Conservation (phyloP, 2,113 vertebrate species). For the Nansenia antarctica region DNA sequence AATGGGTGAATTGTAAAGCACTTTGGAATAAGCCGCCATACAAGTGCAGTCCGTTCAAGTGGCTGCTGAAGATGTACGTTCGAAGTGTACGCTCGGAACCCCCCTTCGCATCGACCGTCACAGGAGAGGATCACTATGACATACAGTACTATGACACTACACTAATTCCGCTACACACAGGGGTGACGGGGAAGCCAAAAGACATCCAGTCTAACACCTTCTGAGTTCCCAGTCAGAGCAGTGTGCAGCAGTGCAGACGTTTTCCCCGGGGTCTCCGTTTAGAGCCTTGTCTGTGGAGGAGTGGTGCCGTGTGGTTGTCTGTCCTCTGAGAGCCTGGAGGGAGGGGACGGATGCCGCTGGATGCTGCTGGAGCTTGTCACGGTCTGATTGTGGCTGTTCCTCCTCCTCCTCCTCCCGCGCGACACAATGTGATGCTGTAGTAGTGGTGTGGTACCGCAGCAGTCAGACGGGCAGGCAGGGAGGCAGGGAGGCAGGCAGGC, state of each 20-base stretch:
- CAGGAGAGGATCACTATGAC: not conserved
- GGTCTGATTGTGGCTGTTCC: slow-evolving; percentile 53
- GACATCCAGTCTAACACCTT: slow-evolving; percentile 3
- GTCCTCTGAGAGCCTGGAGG: slow-evolving; percentile 47
- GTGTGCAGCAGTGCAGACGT: slow-evolving; percentile 14
- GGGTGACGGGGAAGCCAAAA: not conserved
- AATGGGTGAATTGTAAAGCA: no score
- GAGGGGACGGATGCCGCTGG: slow-evolving; percentile 25
- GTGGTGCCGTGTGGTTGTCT: slow-evolving; percentile 44
- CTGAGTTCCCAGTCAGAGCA: slow-evolving; percentile 30
- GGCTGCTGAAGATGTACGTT: no score
- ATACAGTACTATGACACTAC: no score
- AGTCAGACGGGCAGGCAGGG: no score
- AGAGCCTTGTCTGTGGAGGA: slow-evolving; percentile 50
- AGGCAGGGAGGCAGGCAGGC: no score
- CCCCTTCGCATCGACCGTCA: no score
- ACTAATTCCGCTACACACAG: not conserved
- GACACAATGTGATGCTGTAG: not conserved
- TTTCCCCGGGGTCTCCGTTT: slow-evolving; percentile 45
- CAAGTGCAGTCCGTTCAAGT: no score
- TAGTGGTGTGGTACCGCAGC: no score
- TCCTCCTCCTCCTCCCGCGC: not conserved
- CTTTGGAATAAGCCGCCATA: no score
- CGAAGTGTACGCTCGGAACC: no score
- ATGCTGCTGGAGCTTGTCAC: slow-evolving; percentile 59